Conservation (phyloP, 92 coral and sea anemone species). For the Metridium senile region DNA sequence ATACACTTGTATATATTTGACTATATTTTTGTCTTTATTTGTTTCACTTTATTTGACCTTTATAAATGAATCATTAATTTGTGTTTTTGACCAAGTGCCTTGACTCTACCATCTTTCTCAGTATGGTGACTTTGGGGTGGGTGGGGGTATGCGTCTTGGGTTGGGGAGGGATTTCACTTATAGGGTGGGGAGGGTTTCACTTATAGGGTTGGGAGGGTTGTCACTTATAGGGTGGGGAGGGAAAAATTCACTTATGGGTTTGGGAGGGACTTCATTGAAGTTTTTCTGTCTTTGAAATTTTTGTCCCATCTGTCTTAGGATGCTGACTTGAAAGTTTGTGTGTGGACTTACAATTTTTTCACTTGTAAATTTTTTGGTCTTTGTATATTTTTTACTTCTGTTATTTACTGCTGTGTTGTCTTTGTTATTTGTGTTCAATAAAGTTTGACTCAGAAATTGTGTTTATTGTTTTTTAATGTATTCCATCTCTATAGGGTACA, state of each 20-base stretch:
- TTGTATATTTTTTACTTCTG: neutral
- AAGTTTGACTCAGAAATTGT: constrained; percentile 2
- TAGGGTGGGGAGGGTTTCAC: neutral
- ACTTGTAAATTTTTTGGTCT: no score
- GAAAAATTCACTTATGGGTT: neutral
- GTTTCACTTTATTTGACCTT: no score
- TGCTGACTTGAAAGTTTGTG: neutral
- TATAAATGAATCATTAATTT: neutral
- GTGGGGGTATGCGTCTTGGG: constrained; percentile 1
- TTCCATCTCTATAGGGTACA: constrained; percentile 29
- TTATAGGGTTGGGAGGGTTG: neutral
- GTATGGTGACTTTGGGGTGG: constrained; percentile 7
- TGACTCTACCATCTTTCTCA: constrained; percentile 7
- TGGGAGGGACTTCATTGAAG: neutral
- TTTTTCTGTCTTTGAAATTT: neutral
- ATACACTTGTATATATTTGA: neutral
- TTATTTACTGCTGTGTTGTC: neutral
- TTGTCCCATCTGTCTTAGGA: neutral
- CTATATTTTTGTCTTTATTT: neutral
- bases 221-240: neutral
- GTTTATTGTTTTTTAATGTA: constrained; percentile 12
- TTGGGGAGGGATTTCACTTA: constrained; percentile 5
- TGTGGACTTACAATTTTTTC: no score
- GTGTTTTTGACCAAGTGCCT: neutral
- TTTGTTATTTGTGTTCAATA: constrained; percentile 3